Percentiles rank a stretch among this genome's conserved stretches.
These are phyloP conservation scores for Sarcophilus harrisii DNA, from an alignment of 2,797 vertebrate species.

Conservation along the genomic window DNA sequence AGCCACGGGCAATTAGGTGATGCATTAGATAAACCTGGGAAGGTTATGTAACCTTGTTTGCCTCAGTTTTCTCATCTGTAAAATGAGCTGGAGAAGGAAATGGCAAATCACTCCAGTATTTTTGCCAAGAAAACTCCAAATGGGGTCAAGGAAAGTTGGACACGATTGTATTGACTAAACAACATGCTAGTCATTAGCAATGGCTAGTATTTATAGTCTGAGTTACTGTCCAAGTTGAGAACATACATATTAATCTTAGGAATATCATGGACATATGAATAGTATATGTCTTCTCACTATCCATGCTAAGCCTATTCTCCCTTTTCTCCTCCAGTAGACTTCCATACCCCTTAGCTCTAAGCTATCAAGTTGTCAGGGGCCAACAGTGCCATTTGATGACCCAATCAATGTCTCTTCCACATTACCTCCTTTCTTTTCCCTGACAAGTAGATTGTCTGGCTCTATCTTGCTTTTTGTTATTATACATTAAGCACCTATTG, in stretches of 20 bases:
- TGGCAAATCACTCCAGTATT: not conserved
- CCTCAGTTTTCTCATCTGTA: not conserved
- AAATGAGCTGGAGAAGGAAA: not conserved
- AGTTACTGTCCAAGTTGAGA: not conserved
- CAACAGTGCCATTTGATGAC: constrained; percentile 68
- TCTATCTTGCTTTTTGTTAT: not conserved
- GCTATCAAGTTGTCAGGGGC: not conserved
- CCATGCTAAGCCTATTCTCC: not conserved
- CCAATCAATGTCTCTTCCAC: not conserved
- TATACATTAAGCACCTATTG: not conserved
- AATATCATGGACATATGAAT: not conserved
- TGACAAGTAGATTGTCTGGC: not conserved
- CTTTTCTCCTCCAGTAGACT: not conserved
- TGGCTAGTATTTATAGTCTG: not conserved
- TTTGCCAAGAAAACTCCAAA: not conserved
- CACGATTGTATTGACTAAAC: not conserved
- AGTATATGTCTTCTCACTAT: not conserved
- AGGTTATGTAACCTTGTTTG: not conserved
- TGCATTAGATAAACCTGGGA: not conserved
- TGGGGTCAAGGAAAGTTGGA: not conserved
- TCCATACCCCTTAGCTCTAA: not conserved
- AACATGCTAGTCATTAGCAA: not conserved
- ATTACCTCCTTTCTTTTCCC: not conserved
- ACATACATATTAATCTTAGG: not conserved
- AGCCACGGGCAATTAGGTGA: not conserved